Conservation (phyloP, 1,140 invertebrate species). For the Micrasema longulum region DNA sequence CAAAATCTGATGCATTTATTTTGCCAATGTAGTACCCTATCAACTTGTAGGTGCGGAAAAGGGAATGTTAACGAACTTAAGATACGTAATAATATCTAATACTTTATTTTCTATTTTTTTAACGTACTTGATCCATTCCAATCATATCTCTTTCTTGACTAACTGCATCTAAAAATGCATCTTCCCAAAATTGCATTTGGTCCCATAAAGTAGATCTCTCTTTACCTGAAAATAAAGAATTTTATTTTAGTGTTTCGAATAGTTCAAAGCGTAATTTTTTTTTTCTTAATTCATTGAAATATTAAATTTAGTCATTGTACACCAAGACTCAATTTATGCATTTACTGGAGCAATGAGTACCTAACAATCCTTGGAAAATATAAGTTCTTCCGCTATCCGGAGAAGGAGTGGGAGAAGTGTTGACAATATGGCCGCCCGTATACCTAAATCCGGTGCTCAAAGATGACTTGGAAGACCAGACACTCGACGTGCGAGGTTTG, state of each 20-base stretch:
- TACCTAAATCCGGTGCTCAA: conserved; percentile 89
- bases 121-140: conserved; percentile 92
- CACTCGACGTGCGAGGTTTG: conserved; percentile 86
- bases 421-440: conserved; percentile 88
- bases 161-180: conserved; percentile 97
- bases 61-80: too few species aligned
- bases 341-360: conserved; percentile 62
- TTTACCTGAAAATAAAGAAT: conserved; percentile 58
- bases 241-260: not conserved
- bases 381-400: conserved; percentile 90
- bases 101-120: too few species aligned
- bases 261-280: not conserved
- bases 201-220: conserved; percentile 93
- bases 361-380: conserved; percentile 87
- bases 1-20: too few species aligned
- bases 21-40: too few species aligned
- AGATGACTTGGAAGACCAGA: conserved; percentile 94
- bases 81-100: too few species aligned
- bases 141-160: conserved; percentile 99
- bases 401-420: conserved; percentile 84
- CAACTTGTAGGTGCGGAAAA: too few species aligned
- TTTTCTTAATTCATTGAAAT: not conserved
- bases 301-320: too few species aligned
- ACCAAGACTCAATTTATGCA: too few species aligned
- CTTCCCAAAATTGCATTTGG: conserved; percentile 99